phyloP scores from a whole-genome alignment of 2,888 invertebrate species.

The Augochlorella aurata region DNA sequence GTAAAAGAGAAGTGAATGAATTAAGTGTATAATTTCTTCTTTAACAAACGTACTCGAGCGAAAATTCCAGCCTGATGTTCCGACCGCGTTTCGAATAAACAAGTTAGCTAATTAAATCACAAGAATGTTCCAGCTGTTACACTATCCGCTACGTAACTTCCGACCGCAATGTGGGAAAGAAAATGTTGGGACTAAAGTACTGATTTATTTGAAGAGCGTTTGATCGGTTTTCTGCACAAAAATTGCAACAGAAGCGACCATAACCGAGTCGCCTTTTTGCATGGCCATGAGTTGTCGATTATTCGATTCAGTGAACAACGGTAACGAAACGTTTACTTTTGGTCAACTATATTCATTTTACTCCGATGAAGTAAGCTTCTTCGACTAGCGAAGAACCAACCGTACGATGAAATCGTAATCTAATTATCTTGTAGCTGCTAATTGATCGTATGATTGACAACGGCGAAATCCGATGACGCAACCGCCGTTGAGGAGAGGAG shows the following conservation, averaged over 20 bases:
- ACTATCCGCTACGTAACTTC: not conserved
- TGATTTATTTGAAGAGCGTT: not conserved
- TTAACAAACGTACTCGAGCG: too few species aligned
- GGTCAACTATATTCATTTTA: not conserved
- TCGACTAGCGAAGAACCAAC: not conserved
- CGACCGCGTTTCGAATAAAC: not conserved
- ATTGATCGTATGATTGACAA: not conserved
- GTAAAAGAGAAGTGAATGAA: too few species aligned
- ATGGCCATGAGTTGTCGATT: not conserved
- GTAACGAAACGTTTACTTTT: not conserved
- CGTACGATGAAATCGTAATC: not conserved
- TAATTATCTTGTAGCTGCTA: not conserved
- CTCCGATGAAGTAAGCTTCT: not conserved
- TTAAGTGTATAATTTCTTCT: too few species aligned
- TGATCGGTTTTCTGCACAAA: not conserved
- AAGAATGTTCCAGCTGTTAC: not conserved
- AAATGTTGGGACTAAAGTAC: not conserved
- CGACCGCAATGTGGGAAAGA: not conserved
- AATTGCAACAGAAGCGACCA: not conserved
- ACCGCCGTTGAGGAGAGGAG: not conserved
- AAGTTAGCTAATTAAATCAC: not conserved
- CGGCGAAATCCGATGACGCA: not conserved
- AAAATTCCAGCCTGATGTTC: not conserved
- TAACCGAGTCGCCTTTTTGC: not conserved
- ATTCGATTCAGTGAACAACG: slow-evolving; percentile 14